These are phyloP conservation scores for Acronicta aceris DNA, from an alignment of 2,888 invertebrate genomes.

Conservation along the genomic window DNA sequence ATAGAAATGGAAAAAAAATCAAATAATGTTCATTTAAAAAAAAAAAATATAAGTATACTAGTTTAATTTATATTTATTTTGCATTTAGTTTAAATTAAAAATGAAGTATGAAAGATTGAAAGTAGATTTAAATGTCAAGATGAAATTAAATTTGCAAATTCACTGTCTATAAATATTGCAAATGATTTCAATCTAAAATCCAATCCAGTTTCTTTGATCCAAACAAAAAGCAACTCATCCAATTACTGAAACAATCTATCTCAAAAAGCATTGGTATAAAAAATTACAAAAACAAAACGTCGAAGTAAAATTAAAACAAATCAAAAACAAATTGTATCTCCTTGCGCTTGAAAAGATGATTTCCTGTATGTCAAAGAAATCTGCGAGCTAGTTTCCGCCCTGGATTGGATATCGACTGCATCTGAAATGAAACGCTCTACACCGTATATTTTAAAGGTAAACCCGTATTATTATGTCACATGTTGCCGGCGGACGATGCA, in stretches of 20 bases:
- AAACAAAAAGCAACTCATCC: constrained; percentile 14
- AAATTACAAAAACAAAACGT: constrained; percentile 23
- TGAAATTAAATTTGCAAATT: not conserved
- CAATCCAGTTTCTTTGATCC: constrained; percentile 30
- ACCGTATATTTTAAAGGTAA: constrained; percentile 61
- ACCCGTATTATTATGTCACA: constrained; percentile 52
- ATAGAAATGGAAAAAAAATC: too few relatives aligned
- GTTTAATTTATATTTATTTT: not conserved
- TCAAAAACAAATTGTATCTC: constrained; percentile 41
- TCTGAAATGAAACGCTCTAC: constrained; percentile 58
- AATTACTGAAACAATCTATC: constrained; percentile 27
- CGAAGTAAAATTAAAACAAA: constrained; percentile 37
- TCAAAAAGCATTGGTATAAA: constrained; percentile 26
- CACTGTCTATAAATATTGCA: constrained; percentile 5
- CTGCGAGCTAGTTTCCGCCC: constrained; percentile 59
- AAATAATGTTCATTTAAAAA: too few relatives aligned
- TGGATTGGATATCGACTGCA: constrained; percentile 65
- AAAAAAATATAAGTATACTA: too few relatives aligned
- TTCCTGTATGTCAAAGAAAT: constrained; percentile 67
- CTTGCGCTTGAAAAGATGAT: constrained; percentile 59
- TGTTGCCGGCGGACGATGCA: constrained; percentile 33
- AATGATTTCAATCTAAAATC: constrained; percentile 17
- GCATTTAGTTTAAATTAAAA: not conserved
- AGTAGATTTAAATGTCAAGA: not conserved
- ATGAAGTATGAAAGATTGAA: not conserved